These are phyloP conservation scores for Micoletzkya japonica DNA, from an alignment of 2,888 invertebrate species.

Conservation along the genomic window DNA sequence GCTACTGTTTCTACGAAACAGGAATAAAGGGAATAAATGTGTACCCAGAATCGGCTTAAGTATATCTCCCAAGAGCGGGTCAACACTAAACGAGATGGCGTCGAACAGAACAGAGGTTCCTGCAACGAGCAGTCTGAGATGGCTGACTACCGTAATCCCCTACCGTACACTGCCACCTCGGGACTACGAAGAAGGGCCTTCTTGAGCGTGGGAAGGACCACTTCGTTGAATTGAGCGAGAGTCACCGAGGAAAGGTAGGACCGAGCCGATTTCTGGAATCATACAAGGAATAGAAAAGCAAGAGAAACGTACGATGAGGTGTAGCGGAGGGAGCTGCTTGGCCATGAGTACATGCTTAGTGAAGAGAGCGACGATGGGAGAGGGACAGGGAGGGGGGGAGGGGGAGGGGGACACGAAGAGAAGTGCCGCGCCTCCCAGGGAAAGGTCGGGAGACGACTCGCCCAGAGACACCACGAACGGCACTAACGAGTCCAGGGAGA, in stretches of 20 bases:
- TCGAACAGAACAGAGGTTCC: conserved; percentile 11
- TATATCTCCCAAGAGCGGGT: conserved; percentile 14
- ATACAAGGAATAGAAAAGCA: not conserved
- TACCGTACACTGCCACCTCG: conserved; percentile 77
- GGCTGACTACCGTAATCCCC: too few relatives aligned
- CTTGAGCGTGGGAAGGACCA: conserved; percentile 81
- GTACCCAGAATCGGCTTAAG: conserved; percentile 16
- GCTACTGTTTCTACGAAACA: not conserved
- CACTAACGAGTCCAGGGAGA: not conserved
- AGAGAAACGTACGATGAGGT: conserved; percentile 19
- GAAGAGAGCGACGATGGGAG: conserved; percentile 19
- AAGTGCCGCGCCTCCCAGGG: conserved; percentile 5
- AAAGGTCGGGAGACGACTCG: conserved; percentile 1
- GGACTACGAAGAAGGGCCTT: conserved; percentile 90
- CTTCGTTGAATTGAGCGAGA: conserved; percentile 71
- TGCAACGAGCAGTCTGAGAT: too few relatives aligned
- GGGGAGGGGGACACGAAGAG: conserved; percentile 4
- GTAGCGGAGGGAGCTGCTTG: conserved; percentile 18
- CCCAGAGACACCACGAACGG: conserved; percentile 3
- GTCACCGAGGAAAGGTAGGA: conserved; percentile 26
- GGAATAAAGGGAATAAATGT: not conserved
- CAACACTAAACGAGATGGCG: conserved; percentile 12
- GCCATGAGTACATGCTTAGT: conserved; percentile 24
- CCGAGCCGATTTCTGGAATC: not conserved
- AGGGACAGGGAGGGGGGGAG: conserved; percentile 2